These are phyloP conservation scores for Macrobrachium rosenbergii DNA, from an alignment of 1,140 invertebrate species.

Conservation along the genomic window DNA sequence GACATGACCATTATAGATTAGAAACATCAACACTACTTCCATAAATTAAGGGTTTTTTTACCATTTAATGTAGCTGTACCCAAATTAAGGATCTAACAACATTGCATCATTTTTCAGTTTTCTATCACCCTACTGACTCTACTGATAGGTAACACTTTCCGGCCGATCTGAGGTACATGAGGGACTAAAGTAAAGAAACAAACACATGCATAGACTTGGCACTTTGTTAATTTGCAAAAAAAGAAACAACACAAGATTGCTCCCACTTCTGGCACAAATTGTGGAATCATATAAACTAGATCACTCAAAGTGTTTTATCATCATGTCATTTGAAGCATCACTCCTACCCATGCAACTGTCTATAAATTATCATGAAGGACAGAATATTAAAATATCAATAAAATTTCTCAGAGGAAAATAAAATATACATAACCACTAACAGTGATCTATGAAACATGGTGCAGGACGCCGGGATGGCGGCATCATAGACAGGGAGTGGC, in stretches of 20 bases:
- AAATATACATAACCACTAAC: slow-evolving; percentile 5
- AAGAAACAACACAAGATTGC: slow-evolving; percentile 52
- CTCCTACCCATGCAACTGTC: slow-evolving; percentile 57
- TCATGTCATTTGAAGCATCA: slow-evolving; percentile 44
- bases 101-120: no score
- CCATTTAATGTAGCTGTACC: no score
- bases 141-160: not conserved
- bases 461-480: not conserved
- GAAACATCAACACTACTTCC: no score
- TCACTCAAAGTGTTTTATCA: slow-evolving; percentile 29
- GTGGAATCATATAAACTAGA: not conserved
- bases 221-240: slow-evolving; percentile 53
- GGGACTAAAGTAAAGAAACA: slow-evolving; percentile 50
- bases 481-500: slow-evolving; percentile 3
- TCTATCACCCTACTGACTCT: no score
- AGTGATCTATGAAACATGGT: not conserved
- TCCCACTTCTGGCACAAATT: slow-evolving; percentile 33
- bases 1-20: no score
- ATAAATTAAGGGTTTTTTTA: no score
- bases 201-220: slow-evolving; percentile 63
- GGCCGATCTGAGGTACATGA: not conserved
- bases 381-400: slow-evolving; percentile 28
- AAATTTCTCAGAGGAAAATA: slow-evolving; percentile 26
- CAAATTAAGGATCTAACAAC: no score
- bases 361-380: slow-evolving; percentile 20